These are phyloP conservation scores for Eueremaeus valkanovi DNA, from an alignment of 2,888 invertebrate genomes.

Conservation along the genomic window DNA sequence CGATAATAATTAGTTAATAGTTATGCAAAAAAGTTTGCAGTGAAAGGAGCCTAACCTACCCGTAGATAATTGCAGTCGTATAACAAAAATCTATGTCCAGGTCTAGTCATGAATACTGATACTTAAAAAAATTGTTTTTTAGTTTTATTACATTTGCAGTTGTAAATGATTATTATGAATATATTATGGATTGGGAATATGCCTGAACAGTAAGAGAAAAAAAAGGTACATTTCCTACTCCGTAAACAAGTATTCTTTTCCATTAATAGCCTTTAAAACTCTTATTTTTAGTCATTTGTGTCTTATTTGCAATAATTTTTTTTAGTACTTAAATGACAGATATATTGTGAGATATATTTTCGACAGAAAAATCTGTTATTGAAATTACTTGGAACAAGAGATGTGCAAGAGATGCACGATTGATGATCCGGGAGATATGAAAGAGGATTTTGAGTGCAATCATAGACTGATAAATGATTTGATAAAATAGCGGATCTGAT, in stretches of 20 bases:
- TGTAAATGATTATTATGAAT: background rate
- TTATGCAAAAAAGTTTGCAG: too few species aligned
- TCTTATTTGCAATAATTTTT: conserved; percentile 3
- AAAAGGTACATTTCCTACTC: background rate
- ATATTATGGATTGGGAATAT: background rate
- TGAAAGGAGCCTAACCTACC: too few species aligned
- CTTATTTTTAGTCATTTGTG: background rate
- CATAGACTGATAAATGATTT: too few species aligned
- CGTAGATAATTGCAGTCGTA: too few species aligned
- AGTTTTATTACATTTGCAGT: background rate
- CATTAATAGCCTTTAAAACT: background rate
- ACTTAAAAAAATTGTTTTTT: background rate
- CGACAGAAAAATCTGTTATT: background rate
- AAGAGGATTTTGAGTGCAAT: too few species aligned
- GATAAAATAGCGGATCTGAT: too few species aligned
- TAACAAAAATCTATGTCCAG: too few species aligned
- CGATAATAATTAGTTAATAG: too few species aligned
- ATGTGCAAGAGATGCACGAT: too few species aligned
- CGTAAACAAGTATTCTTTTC: background rate
- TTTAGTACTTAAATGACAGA: background rate
- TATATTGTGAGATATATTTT: background rate
- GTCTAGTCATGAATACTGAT: background rate
- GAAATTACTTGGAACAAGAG: too few species aligned
- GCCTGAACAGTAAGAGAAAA: too few species aligned
- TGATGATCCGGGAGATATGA: too few species aligned